A percentile compares a stretch with the other conserved stretches of the same genome.
Evolutionary conservation across 2,888 invertebrate genomes (phyloP).

Genomic region (Ceramica pisi): DNA sequence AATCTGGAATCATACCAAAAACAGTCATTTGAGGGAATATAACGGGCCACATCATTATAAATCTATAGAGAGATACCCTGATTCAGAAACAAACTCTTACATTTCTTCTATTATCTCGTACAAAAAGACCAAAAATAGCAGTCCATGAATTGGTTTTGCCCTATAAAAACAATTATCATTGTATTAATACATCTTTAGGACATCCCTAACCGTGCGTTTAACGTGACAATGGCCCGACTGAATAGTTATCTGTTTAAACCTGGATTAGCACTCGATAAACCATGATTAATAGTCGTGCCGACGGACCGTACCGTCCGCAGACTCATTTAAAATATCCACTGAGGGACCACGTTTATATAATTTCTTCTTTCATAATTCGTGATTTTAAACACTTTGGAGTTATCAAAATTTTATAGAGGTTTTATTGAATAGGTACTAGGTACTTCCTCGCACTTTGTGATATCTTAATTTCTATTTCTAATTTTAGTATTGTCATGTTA

Average conservation of each 20-base stretch:
- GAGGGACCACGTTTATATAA: not conserved
- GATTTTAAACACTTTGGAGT: no score
- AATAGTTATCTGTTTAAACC: conserved; percentile 91
- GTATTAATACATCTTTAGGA: conserved; percentile 24
- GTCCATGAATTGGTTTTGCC: not conserved
- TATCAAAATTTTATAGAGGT: no score
- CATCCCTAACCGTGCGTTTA: conserved; percentile 76
- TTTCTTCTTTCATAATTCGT: not conserved
- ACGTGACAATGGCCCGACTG: conserved; percentile 85
- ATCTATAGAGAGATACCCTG: not conserved
- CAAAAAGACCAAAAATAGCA: not conserved
- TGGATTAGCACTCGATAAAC: conserved; percentile 91
- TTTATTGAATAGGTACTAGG: no score
- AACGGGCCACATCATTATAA: not conserved
- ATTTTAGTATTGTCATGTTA: no score
- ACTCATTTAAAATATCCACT: conserved; percentile 32
- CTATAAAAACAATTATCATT: conserved; percentile 7
- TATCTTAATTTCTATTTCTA: no score
- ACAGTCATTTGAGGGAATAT: not conserved
- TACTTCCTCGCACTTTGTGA: no score
- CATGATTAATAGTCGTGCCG: conserved; percentile 89
- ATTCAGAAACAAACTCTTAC: not conserved
- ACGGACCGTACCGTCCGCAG: conserved; percentile 83
- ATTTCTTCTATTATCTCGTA: not conserved
- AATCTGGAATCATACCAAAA: not conserved